Base-by-base conservation (phyloP, 1,140 invertebrate species). In the Brachionus asplanchnoidis region DNA sequence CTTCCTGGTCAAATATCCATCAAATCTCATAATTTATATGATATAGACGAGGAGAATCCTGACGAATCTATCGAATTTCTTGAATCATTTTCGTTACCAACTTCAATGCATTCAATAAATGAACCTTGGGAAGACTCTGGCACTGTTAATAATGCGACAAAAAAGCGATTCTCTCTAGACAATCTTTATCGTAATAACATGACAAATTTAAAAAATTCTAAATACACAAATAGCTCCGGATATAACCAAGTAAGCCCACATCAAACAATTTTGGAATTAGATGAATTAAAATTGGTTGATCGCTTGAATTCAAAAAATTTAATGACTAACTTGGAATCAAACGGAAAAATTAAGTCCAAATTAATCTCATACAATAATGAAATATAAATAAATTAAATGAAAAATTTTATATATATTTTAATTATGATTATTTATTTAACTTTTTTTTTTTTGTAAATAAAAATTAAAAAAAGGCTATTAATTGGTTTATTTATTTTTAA, bases 1-100 rank as follows among this genome's bases (percentile, higher is more conserved):
- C 32, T 6, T 12, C 53, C 53, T 36, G 46, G 46, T n/a, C 40
- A 77, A 50, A 50, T 50, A 26, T 23, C 42, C 7, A 77, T 28
- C 42, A 17, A 77, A 50, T 20, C 42, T 28, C 73, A 77, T n/a
- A 77, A 50, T 50, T 77, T 77, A 50, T 77, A 77, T 32, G 46
- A 77, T 50, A 77, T 77, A 20, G 42, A 53, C 42, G 73, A 77
- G n/a, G 73, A 77, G 32, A 77, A 50, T 50, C 40, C 44, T 23
- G 36, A 9, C 14, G 42, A 77, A 77, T 50, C 40, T 5, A n/a
- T 46, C 9, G 42, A 77, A 0, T 77, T 26, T 14, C 11, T 77
- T 5, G 73, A 77, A 23, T 26, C 73, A 28, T 77, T 77, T 77
- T 77, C 73, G 2, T 50, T 77, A 9, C 73, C 73, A 28, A 50